Conservation (phyloP, 2,888 invertebrate species). For the Erannis defoliaria region DNA sequence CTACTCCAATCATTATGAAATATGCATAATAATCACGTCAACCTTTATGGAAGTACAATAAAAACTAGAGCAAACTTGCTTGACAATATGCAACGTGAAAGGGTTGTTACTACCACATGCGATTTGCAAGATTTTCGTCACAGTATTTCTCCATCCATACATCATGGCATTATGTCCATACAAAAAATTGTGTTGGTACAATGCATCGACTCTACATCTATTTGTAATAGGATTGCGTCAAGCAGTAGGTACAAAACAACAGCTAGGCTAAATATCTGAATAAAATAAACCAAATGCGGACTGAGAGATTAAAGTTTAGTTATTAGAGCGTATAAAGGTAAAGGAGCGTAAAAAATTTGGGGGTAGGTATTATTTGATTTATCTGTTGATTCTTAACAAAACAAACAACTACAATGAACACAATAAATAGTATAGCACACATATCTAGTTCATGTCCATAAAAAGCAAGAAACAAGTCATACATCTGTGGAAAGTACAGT, state of each 20-base stretch:
- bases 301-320: too few relatives aligned
- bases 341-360: too few relatives aligned
- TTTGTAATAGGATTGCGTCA: slow-evolving; percentile 2
- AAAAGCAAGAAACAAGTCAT: not conserved
- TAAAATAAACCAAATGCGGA: too few relatives aligned
- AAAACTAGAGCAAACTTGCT: slow-evolving; percentile 20
- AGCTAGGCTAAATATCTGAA: too few relatives aligned
- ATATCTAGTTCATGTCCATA: not conserved
- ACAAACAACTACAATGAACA: too few relatives aligned
- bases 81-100: slow-evolving; percentile 15
- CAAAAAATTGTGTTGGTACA: slow-evolving; percentile 25
- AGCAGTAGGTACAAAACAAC: not conserved
- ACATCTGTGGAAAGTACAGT: slow-evolving; percentile 19
- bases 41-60: slow-evolving; percentile 8
- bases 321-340: too few relatives aligned
- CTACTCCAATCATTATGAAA: slow-evolving; percentile 1
- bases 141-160: slow-evolving; percentile 19
- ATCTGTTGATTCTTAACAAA: too few relatives aligned
- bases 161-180: slow-evolving; percentile 14
- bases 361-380: too few relatives aligned
- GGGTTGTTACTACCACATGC: slow-evolving; percentile 7
- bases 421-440: not conserved
- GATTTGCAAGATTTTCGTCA: slow-evolving; percentile 29
- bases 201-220: not conserved
- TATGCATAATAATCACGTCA: slow-evolving; percentile 1